A percentile compares a stretch with the other conserved stretches of the same genome.
These are phyloP conservation scores for Bufo gargarizans DNA, from an alignment of 2,113 vertebrate genomes.

Conservation along the genomic window DNA sequence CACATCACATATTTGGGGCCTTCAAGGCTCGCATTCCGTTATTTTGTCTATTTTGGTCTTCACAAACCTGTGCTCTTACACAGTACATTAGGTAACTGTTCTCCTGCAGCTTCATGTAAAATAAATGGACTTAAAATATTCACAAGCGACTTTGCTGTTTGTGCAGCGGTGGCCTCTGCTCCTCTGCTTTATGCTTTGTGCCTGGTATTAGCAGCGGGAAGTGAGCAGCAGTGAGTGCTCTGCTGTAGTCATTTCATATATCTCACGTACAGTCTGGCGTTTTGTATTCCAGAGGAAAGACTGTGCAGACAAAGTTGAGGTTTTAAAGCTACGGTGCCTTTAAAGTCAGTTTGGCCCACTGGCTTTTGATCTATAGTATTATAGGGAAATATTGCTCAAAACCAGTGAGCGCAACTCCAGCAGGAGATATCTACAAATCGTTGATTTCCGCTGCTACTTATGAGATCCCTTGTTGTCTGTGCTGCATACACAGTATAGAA, in stretches of 20 bases:
- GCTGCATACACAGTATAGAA: background rate
- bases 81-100: conserved; percentile 40
- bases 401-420: background rate
- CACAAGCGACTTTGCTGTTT: conserved; percentile 1
- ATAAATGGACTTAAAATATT: conserved; percentile 41
- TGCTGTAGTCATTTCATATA: background rate
- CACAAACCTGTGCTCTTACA: background rate
- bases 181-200: background rate
- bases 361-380: background rate
- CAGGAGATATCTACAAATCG: background rate
- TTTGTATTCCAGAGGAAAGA: background rate
- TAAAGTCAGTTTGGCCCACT: background rate
- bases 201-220: conserved; percentile 7
- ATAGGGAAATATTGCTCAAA: background rate
- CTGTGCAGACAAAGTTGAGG: background rate
- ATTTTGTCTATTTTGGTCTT: background rate
- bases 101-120: conserved; percentile 36
- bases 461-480: background rate
- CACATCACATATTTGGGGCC: background rate
- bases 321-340: background rate
- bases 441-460: background rate
- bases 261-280: background rate
- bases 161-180: background rate
- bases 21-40: background rate
- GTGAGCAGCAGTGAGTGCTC: background rate